Evolutionary conservation across 1,140 invertebrate genomes (phyloP).

Genomic region (Rhopalosiphum maidis): DNA sequence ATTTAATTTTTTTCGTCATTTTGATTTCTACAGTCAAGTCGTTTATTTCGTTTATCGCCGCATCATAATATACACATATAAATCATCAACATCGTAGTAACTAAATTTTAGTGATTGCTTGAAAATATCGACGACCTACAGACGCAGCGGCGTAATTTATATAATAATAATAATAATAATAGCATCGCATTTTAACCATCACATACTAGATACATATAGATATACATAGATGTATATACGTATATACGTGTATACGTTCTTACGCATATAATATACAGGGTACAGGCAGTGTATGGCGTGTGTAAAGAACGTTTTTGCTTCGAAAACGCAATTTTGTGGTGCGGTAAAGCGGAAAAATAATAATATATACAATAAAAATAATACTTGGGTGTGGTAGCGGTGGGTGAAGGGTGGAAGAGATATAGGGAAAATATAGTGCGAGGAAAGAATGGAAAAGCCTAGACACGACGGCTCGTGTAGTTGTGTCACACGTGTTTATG

Average conservation of each 20-base stretch:
- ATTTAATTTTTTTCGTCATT: neutral
- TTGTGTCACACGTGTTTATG: conserved; percentile 55
- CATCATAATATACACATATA: neutral
- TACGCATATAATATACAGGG: conserved; percentile 32
- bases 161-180: conserved; percentile 52
- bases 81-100: neutral
- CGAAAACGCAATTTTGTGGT: conserved; percentile 35
- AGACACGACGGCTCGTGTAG: conserved; percentile 50
- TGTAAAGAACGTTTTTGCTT: conserved; percentile 27
- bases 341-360: conserved; percentile 56
- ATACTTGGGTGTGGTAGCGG: conserved; percentile 30
- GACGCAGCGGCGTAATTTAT: conserved; percentile 22
- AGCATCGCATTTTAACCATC: neutral
- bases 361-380: conserved; percentile 52
- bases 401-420: conserved; percentile 59
- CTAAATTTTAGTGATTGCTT: conserved; percentile 41
- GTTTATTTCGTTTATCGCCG: neutral
- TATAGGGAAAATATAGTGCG: conserved; percentile 46
- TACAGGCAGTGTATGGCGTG: conserved; percentile 39
- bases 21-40: neutral
- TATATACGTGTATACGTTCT: neutral
- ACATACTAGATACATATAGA: neutral
- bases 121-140: conserved; percentile 1
- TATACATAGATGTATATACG: neutral
- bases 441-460: conserved; percentile 45